Conservation (phyloP, 2,113 vertebrate species). For the Tringa solitaria region DNA sequence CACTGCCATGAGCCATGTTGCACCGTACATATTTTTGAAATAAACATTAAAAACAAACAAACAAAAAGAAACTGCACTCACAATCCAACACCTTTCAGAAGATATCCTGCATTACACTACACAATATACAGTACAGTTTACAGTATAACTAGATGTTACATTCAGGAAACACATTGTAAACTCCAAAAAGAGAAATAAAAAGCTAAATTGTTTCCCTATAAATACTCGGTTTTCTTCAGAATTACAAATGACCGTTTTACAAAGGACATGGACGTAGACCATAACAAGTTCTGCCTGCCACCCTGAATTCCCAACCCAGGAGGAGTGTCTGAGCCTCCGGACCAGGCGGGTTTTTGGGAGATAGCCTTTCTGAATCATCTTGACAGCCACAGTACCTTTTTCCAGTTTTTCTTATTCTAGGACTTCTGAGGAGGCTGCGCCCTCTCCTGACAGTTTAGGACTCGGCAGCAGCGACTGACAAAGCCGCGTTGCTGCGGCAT, state of each 20-base stretch:
- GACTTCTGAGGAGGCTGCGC: slow-evolving; percentile 16
- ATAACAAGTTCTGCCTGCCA: neutral
- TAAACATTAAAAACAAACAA: neutral
- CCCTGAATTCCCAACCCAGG: neutral
- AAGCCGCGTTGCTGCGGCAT: neutral
- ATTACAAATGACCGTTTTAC: neutral
- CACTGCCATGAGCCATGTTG: neutral
- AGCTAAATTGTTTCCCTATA: neutral
- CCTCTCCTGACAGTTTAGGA: slow-evolving; percentile 24
- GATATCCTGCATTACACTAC: neutral
- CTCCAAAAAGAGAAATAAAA: neutral
- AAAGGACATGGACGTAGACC: neutral
- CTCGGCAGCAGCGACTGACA: neutral
- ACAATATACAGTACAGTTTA: neutral
- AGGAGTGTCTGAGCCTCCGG: neutral
- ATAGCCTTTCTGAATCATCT: neutral
- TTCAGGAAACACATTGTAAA: neutral
- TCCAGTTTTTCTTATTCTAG: neutral
- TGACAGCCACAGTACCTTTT: neutral
- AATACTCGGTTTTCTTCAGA: neutral
- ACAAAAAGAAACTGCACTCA: neutral
- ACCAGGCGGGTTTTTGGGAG: neutral
- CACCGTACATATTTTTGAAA: neutral
- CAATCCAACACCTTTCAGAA: neutral
- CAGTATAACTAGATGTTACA: neutral